A percentile compares a stretch with the other conserved stretches of the same genome.
phyloP scores from a whole-genome alignment of 1,140 invertebrate species.

The Drosophila mayri region DNA sequence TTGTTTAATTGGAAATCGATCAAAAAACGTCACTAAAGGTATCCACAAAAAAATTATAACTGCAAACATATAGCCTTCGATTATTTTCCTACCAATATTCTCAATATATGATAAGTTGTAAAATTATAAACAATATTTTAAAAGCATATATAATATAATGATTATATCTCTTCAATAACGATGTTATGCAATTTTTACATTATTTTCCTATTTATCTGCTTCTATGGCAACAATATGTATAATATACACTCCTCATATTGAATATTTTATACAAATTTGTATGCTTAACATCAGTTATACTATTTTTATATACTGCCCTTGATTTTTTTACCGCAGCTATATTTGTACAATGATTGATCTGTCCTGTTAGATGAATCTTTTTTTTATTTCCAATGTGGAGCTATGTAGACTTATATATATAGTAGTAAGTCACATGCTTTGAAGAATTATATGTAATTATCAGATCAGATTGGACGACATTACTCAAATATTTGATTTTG shows the following conservation, averaged over 20 bases:
- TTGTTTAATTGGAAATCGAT: too few relatives aligned
- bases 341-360: neutral
- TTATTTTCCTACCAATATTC: too few relatives aligned
- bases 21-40: too few relatives aligned
- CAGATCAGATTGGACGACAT: neutral
- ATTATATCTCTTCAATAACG: too few relatives aligned
- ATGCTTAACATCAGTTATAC: neutral
- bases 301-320: neutral
- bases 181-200: too few relatives aligned
- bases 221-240: neutral
- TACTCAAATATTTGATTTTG: slow-evolving; percentile 52
- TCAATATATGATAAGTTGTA: too few relatives aligned
- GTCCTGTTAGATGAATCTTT: neutral
- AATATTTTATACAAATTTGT: neutral
- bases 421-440: neutral
- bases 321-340: neutral
- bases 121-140: too few relatives aligned
- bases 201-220: too few relatives aligned
- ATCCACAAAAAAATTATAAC: too few relatives aligned
- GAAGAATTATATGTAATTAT: neutral
- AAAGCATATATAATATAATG: too few relatives aligned
- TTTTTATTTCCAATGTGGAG: neutral
- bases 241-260: neutral
- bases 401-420: neutral
- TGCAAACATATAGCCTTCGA: too few relatives aligned